phyloP scores from a whole-genome alignment of 1,140 invertebrate genomes.

The Geopemphigus sp. region DNA sequence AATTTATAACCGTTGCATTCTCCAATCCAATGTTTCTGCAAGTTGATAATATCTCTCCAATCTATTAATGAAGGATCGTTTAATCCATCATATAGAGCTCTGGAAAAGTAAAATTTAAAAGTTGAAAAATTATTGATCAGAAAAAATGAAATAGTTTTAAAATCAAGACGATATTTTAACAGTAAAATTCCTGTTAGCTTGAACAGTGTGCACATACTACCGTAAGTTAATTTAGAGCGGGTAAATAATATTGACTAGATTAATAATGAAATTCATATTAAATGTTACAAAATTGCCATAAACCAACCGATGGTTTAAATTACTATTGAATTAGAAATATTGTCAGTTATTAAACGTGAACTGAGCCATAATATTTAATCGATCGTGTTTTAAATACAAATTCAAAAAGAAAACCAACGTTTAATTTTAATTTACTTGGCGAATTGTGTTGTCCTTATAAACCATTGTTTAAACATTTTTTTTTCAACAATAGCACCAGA shows the following conservation, averaged over 20 bases:
- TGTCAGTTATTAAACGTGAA: not conserved
- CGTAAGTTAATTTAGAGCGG: not conserved
- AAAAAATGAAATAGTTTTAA: not conserved
- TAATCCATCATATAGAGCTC: conserved; percentile 68
- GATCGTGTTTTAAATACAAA: too few relatives aligned
- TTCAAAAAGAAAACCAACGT: too few relatives aligned
- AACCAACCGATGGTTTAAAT: too few relatives aligned
- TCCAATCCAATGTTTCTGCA: conserved; percentile 96
- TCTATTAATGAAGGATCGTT: conserved; percentile 67
- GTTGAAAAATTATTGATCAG: not conserved
- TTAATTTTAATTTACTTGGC: conserved; percentile 66
- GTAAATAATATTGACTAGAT: not conserved
- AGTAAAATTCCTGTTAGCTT: too few relatives aligned
- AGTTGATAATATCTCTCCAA: conserved; percentile 81
- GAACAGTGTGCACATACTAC: too few relatives aligned
- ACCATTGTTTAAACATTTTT: conserved; percentile 85
- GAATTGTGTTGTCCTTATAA: conserved; percentile 86
- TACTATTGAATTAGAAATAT: not conserved
- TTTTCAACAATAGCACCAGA: conserved; percentile 95
- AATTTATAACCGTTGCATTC: conserved; percentile 80
- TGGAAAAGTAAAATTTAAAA: conserved; percentile 53
- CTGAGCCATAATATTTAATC: too few relatives aligned
- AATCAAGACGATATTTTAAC: not conserved
- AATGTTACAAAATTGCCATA: too few relatives aligned
- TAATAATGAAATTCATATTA: not conserved